phyloP scores from a whole-genome alignment of 2,113 vertebrate species.

The Solea solea region DNA sequence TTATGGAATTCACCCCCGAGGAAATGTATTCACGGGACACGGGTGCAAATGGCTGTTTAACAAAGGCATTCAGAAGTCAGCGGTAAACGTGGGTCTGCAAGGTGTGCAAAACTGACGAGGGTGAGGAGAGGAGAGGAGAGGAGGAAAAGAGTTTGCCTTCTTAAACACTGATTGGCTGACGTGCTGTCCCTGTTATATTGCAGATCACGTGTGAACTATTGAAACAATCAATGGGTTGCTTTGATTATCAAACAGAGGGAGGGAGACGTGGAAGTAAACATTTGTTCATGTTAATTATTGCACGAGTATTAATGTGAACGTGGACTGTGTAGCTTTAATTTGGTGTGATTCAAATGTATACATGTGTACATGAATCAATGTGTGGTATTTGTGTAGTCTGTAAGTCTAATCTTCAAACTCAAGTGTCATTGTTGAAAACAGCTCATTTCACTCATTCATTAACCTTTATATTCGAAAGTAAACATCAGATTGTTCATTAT shows the following conservation, averaged over 20 bases:
- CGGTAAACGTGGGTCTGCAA: constrained; percentile 58
- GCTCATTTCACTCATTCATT: background rate
- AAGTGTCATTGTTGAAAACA: background rate
- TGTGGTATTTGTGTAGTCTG: background rate
- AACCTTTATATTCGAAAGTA: too few relatives aligned
- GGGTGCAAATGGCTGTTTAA: constrained; percentile 69
- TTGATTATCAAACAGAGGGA: constrained; percentile 31
- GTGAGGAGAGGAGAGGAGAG: background rate
- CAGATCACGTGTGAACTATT: constrained; percentile 53
- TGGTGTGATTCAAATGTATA: background rate
- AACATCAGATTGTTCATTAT: too few relatives aligned
- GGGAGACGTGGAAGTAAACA: constrained; percentile 26
- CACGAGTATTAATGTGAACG: constrained; percentile 16
- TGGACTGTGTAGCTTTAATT: background rate
- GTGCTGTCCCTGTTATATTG: constrained; percentile 33
- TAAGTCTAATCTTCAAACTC: background rate
- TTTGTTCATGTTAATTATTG: constrained; percentile 39
- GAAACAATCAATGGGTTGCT: constrained; percentile 29
- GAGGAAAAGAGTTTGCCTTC: constrained; percentile 32
- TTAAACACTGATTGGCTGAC: constrained; percentile 19
- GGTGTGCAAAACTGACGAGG: constrained; percentile 38
- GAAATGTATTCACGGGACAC: constrained; percentile 73
- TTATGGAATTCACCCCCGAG: constrained; percentile 74
- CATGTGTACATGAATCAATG: background rate
- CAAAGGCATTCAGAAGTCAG: constrained; percentile 81